Evolutionary conservation across 2,113 vertebrate species (phyloP).

Genomic region (Strix aluco): DNA sequence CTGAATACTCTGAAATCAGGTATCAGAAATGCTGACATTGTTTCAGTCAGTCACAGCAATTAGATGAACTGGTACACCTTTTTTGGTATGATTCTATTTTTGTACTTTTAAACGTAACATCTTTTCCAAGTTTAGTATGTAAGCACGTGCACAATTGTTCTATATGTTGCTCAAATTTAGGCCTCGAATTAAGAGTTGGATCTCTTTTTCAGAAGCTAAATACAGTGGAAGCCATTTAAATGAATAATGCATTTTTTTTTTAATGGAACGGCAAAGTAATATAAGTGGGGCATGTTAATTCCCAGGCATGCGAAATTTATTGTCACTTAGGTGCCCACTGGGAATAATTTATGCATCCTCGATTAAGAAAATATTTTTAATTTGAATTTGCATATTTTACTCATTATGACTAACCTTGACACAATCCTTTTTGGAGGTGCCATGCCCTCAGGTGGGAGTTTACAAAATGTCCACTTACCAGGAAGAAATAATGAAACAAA

Average conservation of each 20-base stretch:
- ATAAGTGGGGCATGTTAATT: conserved; percentile 67
- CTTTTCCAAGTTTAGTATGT: neutral
- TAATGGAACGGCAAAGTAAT: conserved; percentile 56
- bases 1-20: neutral
- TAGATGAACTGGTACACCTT: neutral
- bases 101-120: neutral
- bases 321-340: conserved; percentile 61
- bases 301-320: conserved; percentile 62
- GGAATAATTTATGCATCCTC: conserved; percentile 70
- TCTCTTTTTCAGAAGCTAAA: conserved; percentile 22
- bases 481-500: neutral
- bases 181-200: neutral
- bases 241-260: conserved; percentile 61
- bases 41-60: neutral
- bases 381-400: conserved; percentile 71
- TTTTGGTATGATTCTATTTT: neutral
- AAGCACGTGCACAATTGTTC: neutral
- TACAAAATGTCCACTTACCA: conserved; percentile 31
- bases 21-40: neutral
- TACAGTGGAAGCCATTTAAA: conserved; percentile 38
- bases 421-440: conserved; percentile 49
- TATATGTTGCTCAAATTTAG: neutral
- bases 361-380: conserved; percentile 73
- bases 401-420: conserved; percentile 68
- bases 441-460: conserved; percentile 41